Evolutionary conservation across 2,113 vertebrate species (phyloP), one percentile per base, ranked within the genome.

Genomic region (Ginglymostoma cirratum): DNA sequence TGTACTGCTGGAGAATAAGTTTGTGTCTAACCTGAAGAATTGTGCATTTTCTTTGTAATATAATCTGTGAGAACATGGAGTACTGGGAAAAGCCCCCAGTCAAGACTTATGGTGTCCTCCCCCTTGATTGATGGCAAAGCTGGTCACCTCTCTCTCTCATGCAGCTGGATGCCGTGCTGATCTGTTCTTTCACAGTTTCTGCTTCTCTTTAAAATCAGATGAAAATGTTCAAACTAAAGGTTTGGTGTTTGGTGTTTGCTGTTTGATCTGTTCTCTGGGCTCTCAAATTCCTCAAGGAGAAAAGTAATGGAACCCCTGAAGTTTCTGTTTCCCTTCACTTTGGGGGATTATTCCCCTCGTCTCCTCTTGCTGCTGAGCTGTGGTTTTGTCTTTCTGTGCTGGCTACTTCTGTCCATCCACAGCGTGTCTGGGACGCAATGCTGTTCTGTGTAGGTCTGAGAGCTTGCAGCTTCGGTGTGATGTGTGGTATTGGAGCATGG

Each of bases 251-350:
- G 86, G 45, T 30, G 61, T 93, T 93, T 66, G 89, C 61, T 38
- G 89, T 93, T 66, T 93, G 87, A 92, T 27, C 30, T 4, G 61
- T 67, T 93, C 89, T 93, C 89, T 93, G 89, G 89, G 89, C 89
- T 93, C 89, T 42, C 89, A 93, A 93, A 93, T 93, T 93, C 89
- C 21, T 83, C 21, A 65, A 66, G 34, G 21, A 66, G 89, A 17
- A 14, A 27, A 61, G 4, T 90, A 23, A 38, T 23, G 38, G 10
- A 17, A 66, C 5, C 7, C 34, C 61, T 19, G 15, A 93, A 19
- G 15, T 67, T 55, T 92, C 55, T 67, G 89, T 67, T 21, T 66
- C n/a, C 21, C 61, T 93, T n/a, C 21, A 67, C 48, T 48, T 48
- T 48, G 48, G 48, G 48, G 48, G 48, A 48, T 48, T 48, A 48